Evolutionary conservation across 1,140 invertebrate species (phyloP), one percentile per base, ranked within the genome.

Genomic region (Helicoverpa zea): DNA sequence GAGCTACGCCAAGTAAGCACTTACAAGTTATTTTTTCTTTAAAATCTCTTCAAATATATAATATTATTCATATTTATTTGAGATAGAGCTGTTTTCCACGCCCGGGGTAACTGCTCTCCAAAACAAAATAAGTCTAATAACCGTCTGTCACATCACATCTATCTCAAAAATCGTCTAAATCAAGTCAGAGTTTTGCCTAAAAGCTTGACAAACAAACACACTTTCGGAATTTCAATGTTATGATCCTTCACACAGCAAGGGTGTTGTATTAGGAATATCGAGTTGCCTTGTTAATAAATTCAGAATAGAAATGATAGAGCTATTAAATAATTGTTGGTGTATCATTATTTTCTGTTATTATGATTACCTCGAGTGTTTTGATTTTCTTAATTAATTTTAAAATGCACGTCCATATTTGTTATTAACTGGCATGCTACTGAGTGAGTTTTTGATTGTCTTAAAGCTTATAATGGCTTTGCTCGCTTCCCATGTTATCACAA

Each of bases 1-100:
- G 90, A 94, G 73, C 84, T 94, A 73, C 90, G 87, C 84, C 92
- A 93, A 90, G 93, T 94, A 47, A 66, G 59, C 43, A 56, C 9
- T 66, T 7, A 16, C 23, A 23, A 66, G 35, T 16, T 3, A 0
- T 30, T 10, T 66, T 64, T 16, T 3, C 0, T 14, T 10, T 66
- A 43, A 12, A 18, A 66, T 10, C 5, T 43, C 3, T 43, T 7
- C n/a, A 4, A 43, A 16, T 12, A 73, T 30, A 73, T 43, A 7
- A 7, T 43, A 43, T 43, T 0, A 4, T 35, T 35, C 7, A 35
- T 35, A 3, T 7, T 43, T 43, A 43, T 9, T 0, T 43, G 35
- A 43, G 5, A 7, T 7, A 1, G 35, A 43, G 0, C 35, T 43
- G 35, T 43, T 43, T 43, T 43, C 35, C 35, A 43, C 1, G 3